phyloP scores from a whole-genome alignment of 2,888 invertebrate species.

The Isoperla grammatica region DNA sequence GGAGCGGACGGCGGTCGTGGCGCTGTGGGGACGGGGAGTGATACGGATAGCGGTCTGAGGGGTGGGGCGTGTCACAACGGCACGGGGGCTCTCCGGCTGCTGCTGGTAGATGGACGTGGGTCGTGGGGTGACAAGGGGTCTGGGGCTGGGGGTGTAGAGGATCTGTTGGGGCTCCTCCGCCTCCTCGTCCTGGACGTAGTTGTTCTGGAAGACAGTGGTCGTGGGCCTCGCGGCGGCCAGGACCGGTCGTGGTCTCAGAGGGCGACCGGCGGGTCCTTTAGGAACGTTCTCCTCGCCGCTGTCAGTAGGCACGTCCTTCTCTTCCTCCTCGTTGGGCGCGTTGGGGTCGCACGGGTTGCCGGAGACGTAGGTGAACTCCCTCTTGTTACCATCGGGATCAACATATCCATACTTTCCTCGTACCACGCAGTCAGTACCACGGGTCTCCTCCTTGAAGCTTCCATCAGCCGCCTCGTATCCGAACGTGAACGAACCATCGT shows the following conservation, averaged over 20 bases:
- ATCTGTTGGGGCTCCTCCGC: slow-evolving; percentile 53
- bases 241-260: slow-evolving; percentile 42
- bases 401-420: slow-evolving; percentile 83
- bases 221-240: slow-evolving; percentile 49
- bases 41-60: slow-evolving; percentile 52
- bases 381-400: slow-evolving; percentile 78
- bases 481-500: slow-evolving; percentile 79
- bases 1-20: slow-evolving; percentile 38
- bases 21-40: slow-evolving; percentile 54
- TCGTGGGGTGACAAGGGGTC: slow-evolving; percentile 29
- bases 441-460: slow-evolving; percentile 79
- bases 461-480: slow-evolving; percentile 82
- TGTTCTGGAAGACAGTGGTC: slow-evolving; percentile 66
- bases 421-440: slow-evolving; percentile 80
- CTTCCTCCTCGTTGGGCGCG: slow-evolving; percentile 64
- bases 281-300: slow-evolving; percentile 54
- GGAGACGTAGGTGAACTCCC: slow-evolving; percentile 81
- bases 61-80: slow-evolving; percentile 48
- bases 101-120: slow-evolving; percentile 41
- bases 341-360: slow-evolving; percentile 83
- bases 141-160: slow-evolving; percentile 20
- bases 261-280: slow-evolving; percentile 42
- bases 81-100: slow-evolving; percentile 43
- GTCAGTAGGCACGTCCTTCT: slow-evolving; percentile 48
- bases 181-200: slow-evolving; percentile 58